phyloP scores from a whole-genome alignment of 2,113 vertebrate genomes.

The Grammomys dolichurus region DNA sequence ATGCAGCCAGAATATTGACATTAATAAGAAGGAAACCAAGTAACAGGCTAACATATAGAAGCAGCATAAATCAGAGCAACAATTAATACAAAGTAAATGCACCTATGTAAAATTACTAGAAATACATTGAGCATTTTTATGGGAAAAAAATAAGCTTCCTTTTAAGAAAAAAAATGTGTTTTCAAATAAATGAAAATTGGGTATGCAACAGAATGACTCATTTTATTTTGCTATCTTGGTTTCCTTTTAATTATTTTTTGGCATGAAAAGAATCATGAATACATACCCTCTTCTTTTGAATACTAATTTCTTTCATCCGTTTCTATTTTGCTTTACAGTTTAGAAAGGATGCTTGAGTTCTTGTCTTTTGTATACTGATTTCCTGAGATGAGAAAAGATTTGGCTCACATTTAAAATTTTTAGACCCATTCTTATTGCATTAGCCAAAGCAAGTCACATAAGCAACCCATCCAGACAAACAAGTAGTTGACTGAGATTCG shows the following conservation, averaged over 20 bases:
- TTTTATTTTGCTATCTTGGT: slow-evolving; percentile 58
- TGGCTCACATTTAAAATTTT: neutral
- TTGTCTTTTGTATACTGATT: neutral
- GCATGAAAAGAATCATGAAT: neutral
- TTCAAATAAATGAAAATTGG: slow-evolving; percentile 58
- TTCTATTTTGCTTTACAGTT: neutral
- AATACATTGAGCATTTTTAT: slow-evolving; percentile 31
- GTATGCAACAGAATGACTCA: slow-evolving; percentile 55
- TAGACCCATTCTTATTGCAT: neutral
- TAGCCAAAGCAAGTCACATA: neutral
- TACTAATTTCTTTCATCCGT: slow-evolving; percentile 39
- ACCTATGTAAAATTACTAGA: slow-evolving; percentile 38
- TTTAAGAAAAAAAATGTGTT: slow-evolving; percentile 59
- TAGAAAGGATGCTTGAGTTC: neutral
- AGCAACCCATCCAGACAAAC: neutral
- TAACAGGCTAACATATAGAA: slow-evolving; percentile 8
- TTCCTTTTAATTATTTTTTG: slow-evolving; percentile 69
- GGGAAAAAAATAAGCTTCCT: slow-evolving; percentile 38
- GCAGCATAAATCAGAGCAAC: slow-evolving; percentile 27
- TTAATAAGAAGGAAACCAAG: neutral
- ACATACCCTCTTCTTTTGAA: neutral
- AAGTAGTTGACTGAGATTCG: neutral
- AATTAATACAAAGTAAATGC: slow-evolving; percentile 43
- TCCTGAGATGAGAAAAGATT: neutral
- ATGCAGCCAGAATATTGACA: neutral